Evolutionary conservation across 2,113 vertebrate species (phyloP), one percentile per base, ranked within the genome.

Genomic region (Mungos mungo): DNA sequence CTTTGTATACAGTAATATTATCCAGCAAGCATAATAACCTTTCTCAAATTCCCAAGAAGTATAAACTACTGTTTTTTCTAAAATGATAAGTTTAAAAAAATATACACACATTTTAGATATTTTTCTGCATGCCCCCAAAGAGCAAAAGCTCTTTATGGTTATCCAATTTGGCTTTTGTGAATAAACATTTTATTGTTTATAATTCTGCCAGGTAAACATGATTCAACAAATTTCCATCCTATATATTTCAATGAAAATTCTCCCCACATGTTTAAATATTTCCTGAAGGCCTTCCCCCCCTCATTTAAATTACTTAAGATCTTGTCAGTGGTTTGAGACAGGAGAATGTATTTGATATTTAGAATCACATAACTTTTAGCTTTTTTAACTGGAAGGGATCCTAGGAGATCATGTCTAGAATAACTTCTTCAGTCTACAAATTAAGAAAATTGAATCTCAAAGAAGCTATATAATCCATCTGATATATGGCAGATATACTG

Each of bases 161-260:
- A 91, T 77, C 25, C 45, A 90, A 15, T 89, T 95, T 96, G 80
- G 31, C 9, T 94, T 84, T 33, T 79, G 65, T 95, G 66, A 95
- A 82, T 91, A 92, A 95, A 76, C 14, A 84, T 93, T 94, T 93
- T 96, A 72, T 90, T 97, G 31, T 71, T 96, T 82, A 57, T 95
- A 92, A 88, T 86, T 90, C 54, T 88, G 27, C 89, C 93, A 89
- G 33, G 33, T 93, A 83, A 96, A 97, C 79, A 91, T 94, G 7
- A 96, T 65, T 60, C 0, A 8, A 38, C 50, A 92, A 35, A 71
- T 63, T 93, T 95, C 16, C 12, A 85, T 85, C 16, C 25, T 77
- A 65, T 82, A 25, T 68, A 31, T 84, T 97, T 86, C 80, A 79
- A 81, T 95, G 25, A 88, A 82, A 91, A 86, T 72, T 96, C 52